phyloP scores from a whole-genome alignment of 2,888 invertebrate genomes.

The Octodonta nipae region DNA sequence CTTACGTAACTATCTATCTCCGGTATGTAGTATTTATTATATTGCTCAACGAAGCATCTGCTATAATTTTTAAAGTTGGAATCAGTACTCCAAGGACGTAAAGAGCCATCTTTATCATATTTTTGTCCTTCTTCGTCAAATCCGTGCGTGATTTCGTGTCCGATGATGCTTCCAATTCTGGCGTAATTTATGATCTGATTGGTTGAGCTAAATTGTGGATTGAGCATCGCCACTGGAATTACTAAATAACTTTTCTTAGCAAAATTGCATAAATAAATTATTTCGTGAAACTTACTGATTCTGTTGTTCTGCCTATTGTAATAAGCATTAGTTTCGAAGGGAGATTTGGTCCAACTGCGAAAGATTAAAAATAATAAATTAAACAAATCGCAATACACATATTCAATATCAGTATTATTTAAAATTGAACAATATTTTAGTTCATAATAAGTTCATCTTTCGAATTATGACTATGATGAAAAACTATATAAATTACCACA shows the following conservation, averaged over 20 bases:
- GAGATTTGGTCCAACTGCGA: slow-evolving; percentile 34
- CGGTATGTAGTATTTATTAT: slow-evolving; percentile 30
- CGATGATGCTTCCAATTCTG: slow-evolving; percentile 43
- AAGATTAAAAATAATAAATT: no score
- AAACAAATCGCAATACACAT: no score
- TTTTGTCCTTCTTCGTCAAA: slow-evolving; percentile 29
- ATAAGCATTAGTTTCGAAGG: slow-evolving; percentile 49
- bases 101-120: slow-evolving; percentile 45
- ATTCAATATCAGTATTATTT: no score
- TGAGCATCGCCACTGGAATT: slow-evolving; percentile 29
- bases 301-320: slow-evolving; percentile 43
- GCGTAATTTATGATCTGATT: slow-evolving; percentile 40
- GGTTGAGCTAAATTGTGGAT: slow-evolving; percentile 18
- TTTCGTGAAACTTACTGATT: slow-evolving; percentile 33
- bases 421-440: no score
- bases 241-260: no score
- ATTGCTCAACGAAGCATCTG: slow-evolving; percentile 36
- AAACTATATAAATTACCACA: no score
- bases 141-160: slow-evolving; percentile 45
- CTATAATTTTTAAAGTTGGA: slow-evolving; percentile 26
- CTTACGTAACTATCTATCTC: slow-evolving; percentile 29
- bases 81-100: slow-evolving; percentile 29
- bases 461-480: no score
- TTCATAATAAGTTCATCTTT: no score
- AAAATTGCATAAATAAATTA: no score